Conservation (phyloP, 1,140 invertebrate species). For the Teleogryllus occipitalis region DNA sequence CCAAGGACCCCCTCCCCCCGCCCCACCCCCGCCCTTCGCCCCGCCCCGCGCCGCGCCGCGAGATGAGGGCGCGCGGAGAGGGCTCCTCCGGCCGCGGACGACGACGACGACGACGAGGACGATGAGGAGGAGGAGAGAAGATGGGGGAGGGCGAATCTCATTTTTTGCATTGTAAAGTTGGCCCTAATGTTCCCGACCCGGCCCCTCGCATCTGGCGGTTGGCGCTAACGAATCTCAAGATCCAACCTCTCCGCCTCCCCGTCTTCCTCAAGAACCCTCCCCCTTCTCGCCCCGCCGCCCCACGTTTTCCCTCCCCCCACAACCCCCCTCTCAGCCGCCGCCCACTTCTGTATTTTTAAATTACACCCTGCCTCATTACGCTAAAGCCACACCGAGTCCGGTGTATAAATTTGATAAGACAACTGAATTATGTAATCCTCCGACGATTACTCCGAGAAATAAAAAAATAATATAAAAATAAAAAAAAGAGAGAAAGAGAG, state of each 20-base stretch:
- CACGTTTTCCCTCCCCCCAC: too few species aligned
- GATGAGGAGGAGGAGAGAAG: background rate
- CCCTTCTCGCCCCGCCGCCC: background rate
- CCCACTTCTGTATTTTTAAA: background rate
- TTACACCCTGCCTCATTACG: background rate
- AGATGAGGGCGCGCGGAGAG: background rate
- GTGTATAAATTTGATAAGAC: slow-evolving; percentile 5
- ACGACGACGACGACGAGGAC: background rate
- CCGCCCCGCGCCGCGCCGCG: too few species aligned
- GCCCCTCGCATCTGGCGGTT: background rate
- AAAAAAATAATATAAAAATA: background rate
- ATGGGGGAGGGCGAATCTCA: background rate
- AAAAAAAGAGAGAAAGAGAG: too few species aligned
- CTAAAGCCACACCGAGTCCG: background rate
- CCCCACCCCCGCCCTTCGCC: too few species aligned
- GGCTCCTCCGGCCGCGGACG: background rate
- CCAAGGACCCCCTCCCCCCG: background rate
- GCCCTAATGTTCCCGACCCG: background rate
- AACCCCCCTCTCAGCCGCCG: background rate
- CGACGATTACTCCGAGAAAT: background rate
- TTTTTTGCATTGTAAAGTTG: background rate
- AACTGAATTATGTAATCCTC: background rate
- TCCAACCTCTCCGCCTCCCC: background rate
- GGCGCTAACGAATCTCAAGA: background rate
- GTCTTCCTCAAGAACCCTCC: background rate